Conservation (phyloP, 2,113 vertebrate genomes). For the Seriola aureovittata region DNA sequence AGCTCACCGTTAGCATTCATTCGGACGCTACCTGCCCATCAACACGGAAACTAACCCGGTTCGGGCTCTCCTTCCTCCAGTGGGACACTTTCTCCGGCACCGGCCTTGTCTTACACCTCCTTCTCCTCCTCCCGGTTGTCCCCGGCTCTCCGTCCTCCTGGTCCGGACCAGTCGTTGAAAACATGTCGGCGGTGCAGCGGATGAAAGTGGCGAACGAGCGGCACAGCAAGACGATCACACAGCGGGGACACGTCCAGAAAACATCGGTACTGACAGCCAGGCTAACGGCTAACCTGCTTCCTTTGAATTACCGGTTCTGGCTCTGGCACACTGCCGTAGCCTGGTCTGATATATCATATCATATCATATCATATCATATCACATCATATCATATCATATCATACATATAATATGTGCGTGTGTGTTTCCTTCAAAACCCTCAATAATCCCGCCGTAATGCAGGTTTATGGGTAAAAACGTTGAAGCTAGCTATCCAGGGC, state of each 20-base stretch:
- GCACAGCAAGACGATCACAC: constrained; percentile 88
- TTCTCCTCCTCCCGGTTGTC: not conserved
- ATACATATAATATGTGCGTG: too few species aligned
- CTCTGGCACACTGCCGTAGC: not conserved
- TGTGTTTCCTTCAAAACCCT: too few species aligned
- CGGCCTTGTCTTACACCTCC: not conserved
- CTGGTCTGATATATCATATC: not conserved
- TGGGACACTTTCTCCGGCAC: constrained; percentile 4
- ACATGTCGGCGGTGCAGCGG: constrained; percentile 87
- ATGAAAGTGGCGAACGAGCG: constrained; percentile 89
- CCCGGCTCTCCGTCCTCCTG: constrained; percentile 35
- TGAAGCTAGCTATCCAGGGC: not conserved
- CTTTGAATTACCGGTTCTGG: too few species aligned
- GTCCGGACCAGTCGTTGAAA: constrained; percentile 25
- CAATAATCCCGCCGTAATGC: too few species aligned
- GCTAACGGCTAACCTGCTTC: constrained; percentile 17
- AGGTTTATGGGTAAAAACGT: not conserved
- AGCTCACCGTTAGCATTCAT: constrained; percentile 20
- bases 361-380: too few species aligned
- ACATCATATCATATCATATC: too few species aligned
- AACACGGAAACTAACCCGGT: constrained; percentile 5
- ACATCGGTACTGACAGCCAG: constrained; percentile 76
- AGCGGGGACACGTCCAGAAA: constrained; percentile 87
- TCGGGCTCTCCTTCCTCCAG: not conserved
- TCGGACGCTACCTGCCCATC: not conserved